Percentiles rank a stretch among this genome's conserved stretches.
Conservation (phyloP, 2,113 vertebrate genomes). For the Hemichromis elongatus region DNA sequence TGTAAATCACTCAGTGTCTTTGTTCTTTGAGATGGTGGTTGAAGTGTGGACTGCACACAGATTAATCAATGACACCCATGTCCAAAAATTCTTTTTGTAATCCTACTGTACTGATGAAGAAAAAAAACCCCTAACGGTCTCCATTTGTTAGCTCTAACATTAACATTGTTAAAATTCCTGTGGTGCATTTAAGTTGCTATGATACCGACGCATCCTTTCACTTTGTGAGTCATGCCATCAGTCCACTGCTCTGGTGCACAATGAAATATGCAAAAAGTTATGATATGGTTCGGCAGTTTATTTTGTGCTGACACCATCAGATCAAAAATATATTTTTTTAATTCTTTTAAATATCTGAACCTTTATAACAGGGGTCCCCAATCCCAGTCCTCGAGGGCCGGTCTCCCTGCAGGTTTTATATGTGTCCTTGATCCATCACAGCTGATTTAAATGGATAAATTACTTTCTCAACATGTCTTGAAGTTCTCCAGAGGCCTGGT, state of each 20-base stretch:
- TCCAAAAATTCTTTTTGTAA: neutral
- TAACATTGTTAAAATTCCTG: neutral
- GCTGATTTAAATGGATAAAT: too few relatives aligned
- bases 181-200: neutral
- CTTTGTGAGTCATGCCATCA: neutral
- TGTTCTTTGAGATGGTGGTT: neutral
- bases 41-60: neutral
- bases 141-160: fast-evolving
- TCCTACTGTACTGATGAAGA: neutral
- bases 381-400: too few relatives aligned
- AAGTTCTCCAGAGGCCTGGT: too few relatives aligned
- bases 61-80: neutral
- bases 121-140: fast-evolving
- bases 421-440: too few relatives aligned
- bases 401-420: too few relatives aligned
- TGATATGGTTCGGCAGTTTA: neutral
- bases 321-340: neutral
- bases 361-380: too few relatives aligned
- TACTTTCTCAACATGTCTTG: too few relatives aligned
- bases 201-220: neutral
- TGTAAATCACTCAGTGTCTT: neutral
- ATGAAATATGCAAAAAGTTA: neutral
- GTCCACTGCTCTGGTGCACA: neutral
- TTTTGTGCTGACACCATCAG: neutral
- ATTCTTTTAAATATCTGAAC: neutral